Conservation (phyloP, 2,113 vertebrate genomes). For the Himantopus leucocephalus region DNA sequence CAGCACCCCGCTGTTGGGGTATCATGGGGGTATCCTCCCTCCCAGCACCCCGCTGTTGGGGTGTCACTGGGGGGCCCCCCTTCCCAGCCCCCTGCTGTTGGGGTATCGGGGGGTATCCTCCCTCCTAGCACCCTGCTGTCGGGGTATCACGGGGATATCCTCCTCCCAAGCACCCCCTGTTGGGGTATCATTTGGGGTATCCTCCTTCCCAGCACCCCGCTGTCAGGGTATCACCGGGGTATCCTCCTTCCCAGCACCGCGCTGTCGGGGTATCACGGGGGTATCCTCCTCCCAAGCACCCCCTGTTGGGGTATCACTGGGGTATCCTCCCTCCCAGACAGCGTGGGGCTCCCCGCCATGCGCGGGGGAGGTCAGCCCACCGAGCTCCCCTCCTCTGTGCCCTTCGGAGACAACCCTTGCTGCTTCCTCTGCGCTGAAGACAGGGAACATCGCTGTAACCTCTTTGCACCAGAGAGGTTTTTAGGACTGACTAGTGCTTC, state of each 20-base stretch:
- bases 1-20: fast-evolving
- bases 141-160: too few species aligned
- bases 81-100: not conserved
- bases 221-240: too few species aligned
- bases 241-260: too few species aligned
- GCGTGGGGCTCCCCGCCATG: fast-evolving
- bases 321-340: not conserved
- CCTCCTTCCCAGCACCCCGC: too few species aligned
- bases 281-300: not conserved
- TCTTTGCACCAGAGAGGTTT: not conserved
- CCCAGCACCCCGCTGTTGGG: not conserved
- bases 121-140: not conserved
- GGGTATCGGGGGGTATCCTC: not conserved
- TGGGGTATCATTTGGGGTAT: too few species aligned
- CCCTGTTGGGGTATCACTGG: too few species aligned
- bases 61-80: not conserved
- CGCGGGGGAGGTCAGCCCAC: not conserved
- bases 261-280: fast-evolving
- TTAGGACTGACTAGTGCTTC: not conserved
- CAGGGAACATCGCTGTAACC: not conserved
- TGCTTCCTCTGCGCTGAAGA: not conserved
- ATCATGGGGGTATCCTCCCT: not conserved
- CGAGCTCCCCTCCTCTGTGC: not conserved
- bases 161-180: not conserved
- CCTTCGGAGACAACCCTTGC: not conserved